Base-by-base conservation (phyloP, 2,113 vertebrate species). In the Poecilia latipinna region DNA sequence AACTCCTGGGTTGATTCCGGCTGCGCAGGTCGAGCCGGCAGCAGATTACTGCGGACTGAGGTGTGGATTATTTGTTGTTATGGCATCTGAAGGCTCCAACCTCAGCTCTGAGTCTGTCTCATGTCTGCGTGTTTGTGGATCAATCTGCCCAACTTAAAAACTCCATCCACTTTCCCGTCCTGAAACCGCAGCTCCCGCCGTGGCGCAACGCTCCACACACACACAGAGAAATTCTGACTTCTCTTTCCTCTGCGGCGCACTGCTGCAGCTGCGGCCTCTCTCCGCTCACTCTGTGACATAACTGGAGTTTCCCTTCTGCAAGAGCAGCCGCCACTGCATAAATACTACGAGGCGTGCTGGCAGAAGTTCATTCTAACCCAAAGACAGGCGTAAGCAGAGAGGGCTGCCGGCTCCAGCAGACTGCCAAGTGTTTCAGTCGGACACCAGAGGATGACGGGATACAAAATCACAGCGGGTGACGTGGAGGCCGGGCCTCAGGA, bases 221-320 rank as follows among this genome's bases (percentile, higher is more conserved):
- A 39, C 35, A 51, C 8, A 7, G 31, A 82, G 80, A 51, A 33
- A 26, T 84, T 89, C 77, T 83, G 76, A 86, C 78, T 83, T 86
- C 69, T 83, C 71, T 91, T 91, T 90, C 88, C 75, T 67, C 1
- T 42, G 87, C 80, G 63, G 7, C 33, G 19, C 44, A 24, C 79
- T 35, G 63, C 84, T 73, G 76, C 77, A 22, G 64, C 17, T 17
- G 51, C 75, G 70, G 76, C n/a, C 74, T 75, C 77, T 88, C 85
- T 90, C 89, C 90, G 13, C 78, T 90, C 78, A 76, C 82, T 70
- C 0, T 24, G 91, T 95, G 90, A 95, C 94, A 94, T 95, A 94
- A 94, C 85, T 81, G 94, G 94, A 95, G 90, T 95, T 95, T 93
- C 94, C 92, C 82, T 64, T 78, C 29, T 54, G 79, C 82, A 65